These are phyloP conservation scores for Molorchus minor DNA, from an alignment of 2,888 invertebrate genomes.

Conservation along the genomic window DNA sequence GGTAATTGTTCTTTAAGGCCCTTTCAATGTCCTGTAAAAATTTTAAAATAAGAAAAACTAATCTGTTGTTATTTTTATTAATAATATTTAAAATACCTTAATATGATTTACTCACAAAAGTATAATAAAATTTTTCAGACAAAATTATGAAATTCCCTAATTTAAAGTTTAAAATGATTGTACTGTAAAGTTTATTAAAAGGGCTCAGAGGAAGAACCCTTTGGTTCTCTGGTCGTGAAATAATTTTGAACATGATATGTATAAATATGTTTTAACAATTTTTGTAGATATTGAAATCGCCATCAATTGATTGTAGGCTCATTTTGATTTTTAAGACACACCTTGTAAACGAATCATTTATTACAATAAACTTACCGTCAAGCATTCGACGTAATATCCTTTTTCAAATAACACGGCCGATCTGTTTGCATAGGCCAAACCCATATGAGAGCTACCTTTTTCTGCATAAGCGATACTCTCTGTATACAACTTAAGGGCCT, in stretches of 20 bases:
- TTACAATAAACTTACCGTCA: constrained; percentile 49
- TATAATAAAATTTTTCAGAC: too few relatives aligned
- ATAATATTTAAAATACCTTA: too few relatives aligned
- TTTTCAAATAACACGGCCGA: constrained; percentile 76
- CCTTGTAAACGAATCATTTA: not conserved
- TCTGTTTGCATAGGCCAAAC: constrained; percentile 77
- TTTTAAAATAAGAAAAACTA: not conserved
- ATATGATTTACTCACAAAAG: too few relatives aligned
- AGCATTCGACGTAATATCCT: constrained; percentile 70
- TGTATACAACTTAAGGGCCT: constrained; percentile 67
- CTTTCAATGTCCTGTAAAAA: constrained; percentile 69
- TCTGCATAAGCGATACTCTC: constrained; percentile 72
- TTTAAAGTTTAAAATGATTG: too few relatives aligned
- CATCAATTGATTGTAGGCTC: not conserved
- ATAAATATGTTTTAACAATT: not conserved
- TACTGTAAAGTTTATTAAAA: too few relatives aligned
- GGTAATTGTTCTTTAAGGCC: constrained; percentile 70
- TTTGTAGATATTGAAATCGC: not conserved
- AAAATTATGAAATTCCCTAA: too few relatives aligned
- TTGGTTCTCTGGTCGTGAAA: too few relatives aligned
- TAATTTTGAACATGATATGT: too few relatives aligned
- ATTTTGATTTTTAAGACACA: not conserved
- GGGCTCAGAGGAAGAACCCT: too few relatives aligned
- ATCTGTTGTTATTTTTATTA: too few relatives aligned
- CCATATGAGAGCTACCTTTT: constrained; percentile 66